Evolutionary conservation across 2,113 vertebrate genomes (phyloP).

Genomic region (Columbina picui): DNA sequence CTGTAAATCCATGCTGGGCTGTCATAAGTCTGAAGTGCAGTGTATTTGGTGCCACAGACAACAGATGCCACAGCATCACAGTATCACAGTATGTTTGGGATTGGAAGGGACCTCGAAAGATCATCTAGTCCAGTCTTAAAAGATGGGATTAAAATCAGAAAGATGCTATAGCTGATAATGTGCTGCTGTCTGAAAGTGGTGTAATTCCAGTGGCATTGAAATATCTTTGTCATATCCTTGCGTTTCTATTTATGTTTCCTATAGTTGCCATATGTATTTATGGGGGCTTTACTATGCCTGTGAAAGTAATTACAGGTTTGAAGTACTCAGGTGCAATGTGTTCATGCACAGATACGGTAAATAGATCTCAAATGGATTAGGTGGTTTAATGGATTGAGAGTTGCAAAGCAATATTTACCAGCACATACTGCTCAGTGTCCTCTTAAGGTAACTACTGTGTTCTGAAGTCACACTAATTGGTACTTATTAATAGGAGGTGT

Average conservation of each 20-base stretch:
- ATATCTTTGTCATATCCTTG: background rate
- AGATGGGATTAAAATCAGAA: background rate
- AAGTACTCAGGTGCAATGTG: background rate
- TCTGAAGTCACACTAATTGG: background rate
- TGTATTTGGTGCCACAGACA: background rate
- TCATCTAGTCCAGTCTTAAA: too few relatives aligned
- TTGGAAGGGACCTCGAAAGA: too few relatives aligned
- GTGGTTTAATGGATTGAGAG: background rate
- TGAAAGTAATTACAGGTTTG: background rate
- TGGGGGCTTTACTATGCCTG: background rate
- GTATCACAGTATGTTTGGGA: too few relatives aligned
- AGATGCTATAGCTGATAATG: background rate
- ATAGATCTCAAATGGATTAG: background rate
- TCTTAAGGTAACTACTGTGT: background rate
- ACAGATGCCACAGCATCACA: too few relatives aligned
- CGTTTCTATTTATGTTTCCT: background rate
- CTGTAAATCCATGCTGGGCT: background rate
- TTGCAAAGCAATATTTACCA: background rate
- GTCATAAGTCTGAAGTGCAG: accelerated
- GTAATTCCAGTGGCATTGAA: background rate
- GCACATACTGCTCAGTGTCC: background rate
- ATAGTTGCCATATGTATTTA: background rate
- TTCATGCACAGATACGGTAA: background rate
- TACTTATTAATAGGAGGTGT: background rate
- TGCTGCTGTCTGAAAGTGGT: background rate